A percentile compares a stretch with the other conserved stretches of the same genome.
Evolutionary conservation across 2,797 vertebrate species (phyloP).

Genomic region (Salarias fasciatus): DNA sequence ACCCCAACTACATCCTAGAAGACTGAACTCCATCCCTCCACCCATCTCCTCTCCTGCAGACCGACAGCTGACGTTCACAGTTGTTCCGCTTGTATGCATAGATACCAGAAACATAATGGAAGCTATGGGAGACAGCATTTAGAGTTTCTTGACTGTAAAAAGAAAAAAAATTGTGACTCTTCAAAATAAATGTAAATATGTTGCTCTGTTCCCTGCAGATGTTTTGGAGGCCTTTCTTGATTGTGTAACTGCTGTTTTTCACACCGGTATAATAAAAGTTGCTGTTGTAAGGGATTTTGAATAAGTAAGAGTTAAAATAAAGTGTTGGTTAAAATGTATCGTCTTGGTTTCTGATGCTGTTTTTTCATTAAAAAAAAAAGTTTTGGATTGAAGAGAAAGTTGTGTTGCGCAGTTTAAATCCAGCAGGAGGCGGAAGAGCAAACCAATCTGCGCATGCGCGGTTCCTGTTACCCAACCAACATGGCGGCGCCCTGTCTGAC

Average conservation of each 20-base stretch:
- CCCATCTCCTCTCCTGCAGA: too few relatives aligned
- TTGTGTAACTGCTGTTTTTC: conserved; percentile 18
- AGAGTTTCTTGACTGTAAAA: conserved; percentile 45
- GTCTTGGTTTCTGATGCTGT: too few relatives aligned
- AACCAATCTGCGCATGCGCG: conserved; percentile 59
- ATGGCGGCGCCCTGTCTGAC: conserved; percentile 75
- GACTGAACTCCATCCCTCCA: conserved; percentile 76
- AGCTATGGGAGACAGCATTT: conserved; percentile 28
- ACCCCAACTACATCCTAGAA: conserved; percentile 95
- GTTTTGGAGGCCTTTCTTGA: background rate
- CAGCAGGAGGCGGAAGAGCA: conserved; percentile 25
- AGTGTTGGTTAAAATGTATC: too few relatives aligned
- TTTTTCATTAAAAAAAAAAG: too few relatives aligned
- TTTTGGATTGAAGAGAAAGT: too few relatives aligned
- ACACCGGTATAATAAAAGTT: conserved; percentile 19
- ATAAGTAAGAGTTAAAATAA: too few relatives aligned
- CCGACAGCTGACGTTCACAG: background rate
- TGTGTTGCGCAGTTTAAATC: too few relatives aligned
- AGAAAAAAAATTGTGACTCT: background rate
- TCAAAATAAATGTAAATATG: conserved; percentile 71
- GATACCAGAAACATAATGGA: conserved; percentile 15
- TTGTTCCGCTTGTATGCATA: conserved; percentile 29
- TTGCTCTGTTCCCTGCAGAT: conserved; percentile 32
- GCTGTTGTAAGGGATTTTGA: too few relatives aligned
- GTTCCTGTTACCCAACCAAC: conserved; percentile 34